Base-by-base conservation (phyloP, 2,888 invertebrate species). In the Chrysopilus asiliformis region DNA sequence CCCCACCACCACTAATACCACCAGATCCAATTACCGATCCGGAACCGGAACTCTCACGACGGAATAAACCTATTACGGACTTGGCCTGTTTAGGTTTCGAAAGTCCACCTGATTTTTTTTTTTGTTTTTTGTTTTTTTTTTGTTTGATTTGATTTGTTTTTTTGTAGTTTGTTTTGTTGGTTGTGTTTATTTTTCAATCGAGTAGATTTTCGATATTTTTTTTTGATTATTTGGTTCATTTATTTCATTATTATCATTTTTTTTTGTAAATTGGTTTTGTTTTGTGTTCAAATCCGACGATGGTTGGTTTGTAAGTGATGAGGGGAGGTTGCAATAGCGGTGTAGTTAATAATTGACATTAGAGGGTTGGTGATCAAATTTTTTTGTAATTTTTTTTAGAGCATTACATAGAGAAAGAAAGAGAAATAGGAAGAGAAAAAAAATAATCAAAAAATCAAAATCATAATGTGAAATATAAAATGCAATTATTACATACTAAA, bases 61-160 rank as follows among this genome's bases (percentile, higher is more conserved):
- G 74, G 67, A 87, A 87, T 45, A 86, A 72, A 65, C 86, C 86
- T 71, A 86, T 85, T 65, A 87, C 85, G 64, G 86, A 85, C 66
- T 81, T 81, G 50, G 79, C 74, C 66, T 74, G 72, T 67, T 83
- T 79, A 63, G 84, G 82, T 70, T 84, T 82, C 65, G 84, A 83
- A 64, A 86, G 77, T 55, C 85, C 85, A 68, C 85, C 85, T 83
- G 48, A 42, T 49, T 45, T 44, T 43, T 33, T 41, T 28, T 35
- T 39, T 38, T 43, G 32, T 41, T 33, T 22, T 32, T 30, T 32
- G 39, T 39, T 31, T 39, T 37, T 22, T 25, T 29, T 32, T 30
- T 26, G 24, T 4, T 9, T 36, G 18, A 18, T 20, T 35, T 32
- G 40, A 18, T 31, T 26, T 39, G 32, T 42, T 39, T 42, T 37